Evolutionary conservation across 2,797 vertebrate species (phyloP), one percentile per base, ranked within the genome.

Genomic region (Lepus oiostolus): DNA sequence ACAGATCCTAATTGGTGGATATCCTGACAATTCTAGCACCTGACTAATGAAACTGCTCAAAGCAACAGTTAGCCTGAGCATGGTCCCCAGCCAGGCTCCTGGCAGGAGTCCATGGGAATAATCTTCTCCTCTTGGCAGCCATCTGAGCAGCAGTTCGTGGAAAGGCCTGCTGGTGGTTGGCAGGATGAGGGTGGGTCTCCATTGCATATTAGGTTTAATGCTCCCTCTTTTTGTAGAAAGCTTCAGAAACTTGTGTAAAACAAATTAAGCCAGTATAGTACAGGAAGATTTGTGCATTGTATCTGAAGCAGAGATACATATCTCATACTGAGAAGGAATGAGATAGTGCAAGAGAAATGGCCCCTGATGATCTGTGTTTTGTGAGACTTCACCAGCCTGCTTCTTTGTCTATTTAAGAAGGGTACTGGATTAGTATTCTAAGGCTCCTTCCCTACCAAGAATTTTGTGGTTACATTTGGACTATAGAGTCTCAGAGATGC

Each of bases 51-150:
- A 77, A 71, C 79, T 50, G 14, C 71, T 93, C 85, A 70, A 35
- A 93, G 82, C 62, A 86, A 88, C 54, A 77, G 94, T 95, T 74
- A 90, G 87, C 62, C 77, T 70, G 47, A 72, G n/a, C 76, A 85
- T 38, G 58, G 81, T 85, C 82, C 85, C 84, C 70, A 91, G 88
- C 84, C 72, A 47, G 86, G 74, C 35, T 93, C 47, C 91, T 93
- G 88, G 96, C 92, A 60, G n/a, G 47, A 92, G 28, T 82, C 86
- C 96, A 42, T 60, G 79, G 79, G 87, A 90, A 93, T 82, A 76
- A 84, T 93, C 85, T 83, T 81, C 60, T 70, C 88, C 81, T 80
- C 52, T 79, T 94, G 91, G 88, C 93, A 88, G 93, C 72, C 2
- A 47, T 90, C 74, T 67, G 70, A 77, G 38, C 88, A 83, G 50